Evolutionary conservation across 2,113 vertebrate genomes (phyloP).

Genomic region (Ploceus nigricollis): DNA sequence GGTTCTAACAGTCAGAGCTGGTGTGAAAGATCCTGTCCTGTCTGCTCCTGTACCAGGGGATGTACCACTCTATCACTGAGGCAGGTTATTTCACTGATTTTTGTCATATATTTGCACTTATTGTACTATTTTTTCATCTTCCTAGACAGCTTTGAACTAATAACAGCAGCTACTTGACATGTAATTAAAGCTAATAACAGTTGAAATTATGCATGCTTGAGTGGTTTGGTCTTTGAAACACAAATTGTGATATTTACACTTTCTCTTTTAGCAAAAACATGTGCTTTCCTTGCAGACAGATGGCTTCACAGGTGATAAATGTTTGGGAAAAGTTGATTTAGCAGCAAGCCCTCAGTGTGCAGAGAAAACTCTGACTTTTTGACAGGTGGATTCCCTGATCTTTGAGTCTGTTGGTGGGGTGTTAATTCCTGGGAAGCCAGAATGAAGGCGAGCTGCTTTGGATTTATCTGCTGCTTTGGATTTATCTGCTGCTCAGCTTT

Average conservation of each 20-base stretch:
- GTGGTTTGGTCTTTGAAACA: not conserved
- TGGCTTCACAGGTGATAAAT: not conserved
- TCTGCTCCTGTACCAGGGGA: not conserved
- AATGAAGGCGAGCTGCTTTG: not conserved
- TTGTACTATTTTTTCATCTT: not conserved
- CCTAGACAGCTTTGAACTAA: not conserved
- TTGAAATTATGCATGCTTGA: not conserved
- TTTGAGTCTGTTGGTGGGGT: accelerated
- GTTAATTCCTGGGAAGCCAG: not conserved
- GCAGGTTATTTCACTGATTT: not conserved
- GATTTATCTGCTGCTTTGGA: not conserved
- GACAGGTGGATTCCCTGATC: not conserved
- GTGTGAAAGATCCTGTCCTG: not conserved
- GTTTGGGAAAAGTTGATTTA: not conserved
- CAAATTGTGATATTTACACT: not conserved
- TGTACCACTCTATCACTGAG: not conserved
- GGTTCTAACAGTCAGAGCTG: not conserved
- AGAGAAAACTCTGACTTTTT: not conserved
- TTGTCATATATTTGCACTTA: not conserved
- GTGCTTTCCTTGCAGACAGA: not conserved
- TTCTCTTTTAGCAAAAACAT: not conserved
- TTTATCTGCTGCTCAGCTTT: not conserved
- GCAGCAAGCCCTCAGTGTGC: not conserved
- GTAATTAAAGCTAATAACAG: not conserved
- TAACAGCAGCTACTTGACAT: not conserved